Conservation (phyloP, 2,113 vertebrate species). For the Austrofundulus limnaeus region DNA sequence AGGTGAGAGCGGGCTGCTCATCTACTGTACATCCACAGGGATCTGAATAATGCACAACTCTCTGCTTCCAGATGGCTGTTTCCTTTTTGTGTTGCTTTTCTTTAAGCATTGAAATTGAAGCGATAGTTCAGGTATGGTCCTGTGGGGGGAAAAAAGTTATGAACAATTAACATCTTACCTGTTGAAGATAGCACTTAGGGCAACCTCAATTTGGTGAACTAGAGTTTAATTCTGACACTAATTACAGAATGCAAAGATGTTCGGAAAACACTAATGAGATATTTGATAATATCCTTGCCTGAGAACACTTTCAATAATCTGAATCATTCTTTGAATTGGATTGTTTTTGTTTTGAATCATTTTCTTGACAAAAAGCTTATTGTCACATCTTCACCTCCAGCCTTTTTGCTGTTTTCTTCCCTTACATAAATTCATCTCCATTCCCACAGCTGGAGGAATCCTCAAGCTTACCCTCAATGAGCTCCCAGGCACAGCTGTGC, state of each 20-base stretch:
- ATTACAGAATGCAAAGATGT: too few relatives aligned
- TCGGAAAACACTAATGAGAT: too few relatives aligned
- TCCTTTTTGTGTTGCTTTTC: constrained; percentile 11
- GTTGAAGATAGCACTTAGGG: too few relatives aligned
- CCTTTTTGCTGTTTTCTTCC: not conserved
- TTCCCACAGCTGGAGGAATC: constrained; percentile 40
- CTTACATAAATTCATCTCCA: constrained; percentile 8
- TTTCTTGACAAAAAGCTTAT: constrained; percentile 16
- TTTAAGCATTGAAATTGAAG: not conserved
- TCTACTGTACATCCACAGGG: constrained; percentile 38
- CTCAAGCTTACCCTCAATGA: constrained; percentile 10
- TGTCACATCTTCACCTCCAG: constrained; percentile 1
- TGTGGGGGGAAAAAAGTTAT: too few relatives aligned
- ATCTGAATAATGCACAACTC: constrained; percentile 8
- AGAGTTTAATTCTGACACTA: too few relatives aligned
- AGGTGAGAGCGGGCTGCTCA: constrained; percentile 48
- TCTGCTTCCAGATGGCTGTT: constrained; percentile 9
- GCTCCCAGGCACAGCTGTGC: constrained; percentile 34
- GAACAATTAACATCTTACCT: too few relatives aligned
- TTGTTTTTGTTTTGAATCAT: constrained; percentile 34
- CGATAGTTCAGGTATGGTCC: too few relatives aligned
- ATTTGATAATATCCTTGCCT: too few relatives aligned
- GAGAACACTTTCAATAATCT: too few relatives aligned
- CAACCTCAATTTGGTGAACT: too few relatives aligned
- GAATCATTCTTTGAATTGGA: not conserved